Percentiles rank a stretch among this genome's conserved stretches.
phyloP scores from a whole-genome alignment of 2,888 invertebrate species.

The Dione vanillae region DNA sequence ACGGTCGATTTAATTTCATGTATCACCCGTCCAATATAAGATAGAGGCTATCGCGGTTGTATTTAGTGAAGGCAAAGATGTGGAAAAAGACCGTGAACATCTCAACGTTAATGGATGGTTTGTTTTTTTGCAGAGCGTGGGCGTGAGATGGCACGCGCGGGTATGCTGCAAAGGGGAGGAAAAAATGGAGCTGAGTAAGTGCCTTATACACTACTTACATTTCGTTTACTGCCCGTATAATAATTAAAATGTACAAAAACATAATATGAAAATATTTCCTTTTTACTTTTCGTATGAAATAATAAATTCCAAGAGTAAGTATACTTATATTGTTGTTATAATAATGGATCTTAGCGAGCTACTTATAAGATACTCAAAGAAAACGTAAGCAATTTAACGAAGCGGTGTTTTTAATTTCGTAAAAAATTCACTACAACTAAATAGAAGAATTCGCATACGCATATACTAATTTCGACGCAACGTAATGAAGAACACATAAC shows the following conservation, averaged over 20 bases:
- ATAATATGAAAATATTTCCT: too few species aligned
- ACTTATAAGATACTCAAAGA: too few species aligned
- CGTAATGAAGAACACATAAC: too few species aligned
- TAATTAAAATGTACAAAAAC: not conserved
- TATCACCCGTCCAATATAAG: conserved; percentile 59
- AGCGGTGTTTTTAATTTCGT: too few species aligned
- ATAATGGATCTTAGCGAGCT: too few species aligned
- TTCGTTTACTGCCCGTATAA: not conserved
- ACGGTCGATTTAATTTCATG: conserved; percentile 56
- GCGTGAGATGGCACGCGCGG: conserved; percentile 91
- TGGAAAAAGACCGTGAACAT: conserved; percentile 66
- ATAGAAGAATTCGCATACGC: too few species aligned
- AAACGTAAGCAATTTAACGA: too few species aligned
- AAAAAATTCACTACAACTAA: too few species aligned
- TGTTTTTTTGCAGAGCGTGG: conserved; percentile 79
- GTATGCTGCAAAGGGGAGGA: conserved; percentile 90
- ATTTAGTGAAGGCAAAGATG: conserved; percentile 71
- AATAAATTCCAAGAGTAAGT: too few species aligned
- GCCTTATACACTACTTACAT: conserved; percentile 44
- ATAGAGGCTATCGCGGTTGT: conserved; percentile 60
- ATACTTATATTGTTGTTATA: too few species aligned
- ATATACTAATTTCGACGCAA: too few species aligned
- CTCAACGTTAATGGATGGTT: conserved; percentile 72
- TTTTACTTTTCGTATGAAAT: too few species aligned
- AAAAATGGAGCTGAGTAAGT: conserved; percentile 91